Evolutionary conservation across 2,113 vertebrate genomes (phyloP).

Genomic region (Dicentrarchus labrax): DNA sequence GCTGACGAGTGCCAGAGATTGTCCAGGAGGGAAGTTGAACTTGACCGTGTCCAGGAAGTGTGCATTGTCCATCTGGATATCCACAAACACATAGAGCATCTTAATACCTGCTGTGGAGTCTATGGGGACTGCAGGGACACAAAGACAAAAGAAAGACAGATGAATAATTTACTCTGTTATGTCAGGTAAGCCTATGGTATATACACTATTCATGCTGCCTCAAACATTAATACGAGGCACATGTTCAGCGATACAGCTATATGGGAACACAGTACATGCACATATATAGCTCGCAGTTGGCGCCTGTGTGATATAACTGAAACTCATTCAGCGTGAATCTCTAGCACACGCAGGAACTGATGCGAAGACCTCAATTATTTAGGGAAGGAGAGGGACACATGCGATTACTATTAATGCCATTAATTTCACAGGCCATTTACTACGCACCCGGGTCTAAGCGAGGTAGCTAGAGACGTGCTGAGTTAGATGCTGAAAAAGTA

Average conservation of each 20-base stretch:
- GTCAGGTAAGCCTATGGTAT: slow-evolving; percentile 54
- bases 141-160: slow-evolving; percentile 58
- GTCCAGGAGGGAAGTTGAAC: slow-evolving; percentile 89
- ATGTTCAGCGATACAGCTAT: slow-evolving; percentile 21
- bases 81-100: slow-evolving; percentile 98
- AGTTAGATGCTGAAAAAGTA: slow-evolving; percentile 46
- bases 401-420: slow-evolving; percentile 79
- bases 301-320: slow-evolving; percentile 31
- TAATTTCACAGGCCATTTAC: slow-evolving; percentile 84
- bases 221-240: slow-evolving; percentile 45
- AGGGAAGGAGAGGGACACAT: slow-evolving; percentile 71
- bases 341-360: slow-evolving; percentile 50
- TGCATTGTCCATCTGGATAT: slow-evolving; percentile 94
- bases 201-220: slow-evolving; percentile 59
- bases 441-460: slow-evolving; percentile 40
- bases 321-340: slow-evolving; percentile 35
- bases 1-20: slow-evolving; percentile 93
- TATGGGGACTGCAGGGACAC: slow-evolving; percentile 89
- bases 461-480: slow-evolving; percentile 38
- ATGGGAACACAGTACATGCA: slow-evolving; percentile 3
- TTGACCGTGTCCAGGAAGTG: slow-evolving; percentile 95
- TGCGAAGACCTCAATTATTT: slow-evolving; percentile 77
- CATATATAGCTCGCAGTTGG: slow-evolving; percentile 7
- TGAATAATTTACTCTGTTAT: slow-evolving; percentile 70
- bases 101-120: slow-evolving; percentile 91